These are phyloP conservation scores for Cotesia typhae DNA, from an alignment of 1,140 invertebrate genomes.

Conservation along the genomic window DNA sequence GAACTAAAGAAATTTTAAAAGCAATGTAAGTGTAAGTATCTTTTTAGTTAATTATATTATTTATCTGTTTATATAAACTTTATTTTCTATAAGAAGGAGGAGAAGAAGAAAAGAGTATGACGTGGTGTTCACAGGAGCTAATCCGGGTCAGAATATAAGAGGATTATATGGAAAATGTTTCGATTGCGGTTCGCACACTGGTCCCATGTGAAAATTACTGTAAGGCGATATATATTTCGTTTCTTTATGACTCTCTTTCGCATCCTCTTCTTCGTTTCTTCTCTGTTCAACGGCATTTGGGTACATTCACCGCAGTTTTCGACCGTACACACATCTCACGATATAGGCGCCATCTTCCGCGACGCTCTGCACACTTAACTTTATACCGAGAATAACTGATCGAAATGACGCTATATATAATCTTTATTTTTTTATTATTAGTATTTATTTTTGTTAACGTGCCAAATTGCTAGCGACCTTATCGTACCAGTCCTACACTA, in stretches of 20 bases:
- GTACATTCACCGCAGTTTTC: constrained; percentile 18
- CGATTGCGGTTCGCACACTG: constrained; percentile 45
- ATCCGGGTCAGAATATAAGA: constrained; percentile 53
- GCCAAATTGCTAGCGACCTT: too few species aligned
- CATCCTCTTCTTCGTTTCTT: not conserved
- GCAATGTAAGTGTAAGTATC: too few species aligned
- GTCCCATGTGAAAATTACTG: constrained; percentile 24
- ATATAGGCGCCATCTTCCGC: too few species aligned
- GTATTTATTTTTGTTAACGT: too few species aligned
- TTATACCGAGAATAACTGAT: too few species aligned
- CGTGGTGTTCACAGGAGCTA: constrained; percentile 42
- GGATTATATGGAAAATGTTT: constrained; percentile 59
- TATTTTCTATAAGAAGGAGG: not conserved
- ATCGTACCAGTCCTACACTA: not conserved
- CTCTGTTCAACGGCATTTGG: not conserved
- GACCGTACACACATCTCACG: too few species aligned
- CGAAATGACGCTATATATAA: too few species aligned
- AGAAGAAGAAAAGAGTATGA: not conserved
- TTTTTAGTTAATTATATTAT: too few species aligned
- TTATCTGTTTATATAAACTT: too few species aligned
- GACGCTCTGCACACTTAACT: too few species aligned
- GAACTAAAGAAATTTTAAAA: too few species aligned
- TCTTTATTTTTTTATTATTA: too few species aligned
- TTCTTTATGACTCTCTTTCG: constrained; percentile 6
- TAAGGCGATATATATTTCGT: constrained; percentile 18